Percentiles rank a stretch among this genome's conserved stretches.
phyloP scores from a whole-genome alignment of 2,888 invertebrate species.

The Siphlonurus alternatus region DNA sequence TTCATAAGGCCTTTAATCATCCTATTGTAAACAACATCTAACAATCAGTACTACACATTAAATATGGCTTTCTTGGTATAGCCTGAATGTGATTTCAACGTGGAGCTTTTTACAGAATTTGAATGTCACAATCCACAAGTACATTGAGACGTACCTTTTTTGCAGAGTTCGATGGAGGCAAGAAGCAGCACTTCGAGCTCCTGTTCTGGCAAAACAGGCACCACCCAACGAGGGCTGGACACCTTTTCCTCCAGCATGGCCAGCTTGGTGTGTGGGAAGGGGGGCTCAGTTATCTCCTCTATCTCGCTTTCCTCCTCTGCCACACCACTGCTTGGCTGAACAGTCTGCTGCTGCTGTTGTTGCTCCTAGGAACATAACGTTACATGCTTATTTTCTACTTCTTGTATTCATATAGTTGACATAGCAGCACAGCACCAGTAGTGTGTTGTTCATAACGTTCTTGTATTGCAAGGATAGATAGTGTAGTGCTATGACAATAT shows the following conservation, averaged over 20 bases:
- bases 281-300: conserved; percentile 35
- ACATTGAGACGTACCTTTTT: conserved; percentile 41
- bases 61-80: background rate
- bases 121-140: background rate
- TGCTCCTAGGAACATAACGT: conserved; percentile 18
- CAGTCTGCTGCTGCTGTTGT: conserved; percentile 8
- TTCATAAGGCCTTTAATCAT: too few relatives aligned
- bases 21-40: too few relatives aligned
- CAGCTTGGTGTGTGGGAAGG: conserved; percentile 77
- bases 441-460: too few relatives aligned
- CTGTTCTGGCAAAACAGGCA: conserved; percentile 91
- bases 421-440: too few relatives aligned
- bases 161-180: conserved; percentile 73
- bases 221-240: conserved; percentile 90
- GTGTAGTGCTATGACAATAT: too few relatives aligned
- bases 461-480: too few relatives aligned
- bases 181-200: conserved; percentile 83
- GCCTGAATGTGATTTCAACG: background rate
- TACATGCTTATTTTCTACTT: conserved; percentile 20
- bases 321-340: conserved; percentile 12
- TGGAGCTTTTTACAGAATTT: background rate
- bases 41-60: background rate
- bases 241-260: conserved; percentile 89
- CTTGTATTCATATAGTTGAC: conserved; percentile 24
- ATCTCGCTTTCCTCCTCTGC: conserved; percentile 5